phyloP scores from a whole-genome alignment of 1,140 invertebrate species.

The Meloidogyne floridensis region DNA sequence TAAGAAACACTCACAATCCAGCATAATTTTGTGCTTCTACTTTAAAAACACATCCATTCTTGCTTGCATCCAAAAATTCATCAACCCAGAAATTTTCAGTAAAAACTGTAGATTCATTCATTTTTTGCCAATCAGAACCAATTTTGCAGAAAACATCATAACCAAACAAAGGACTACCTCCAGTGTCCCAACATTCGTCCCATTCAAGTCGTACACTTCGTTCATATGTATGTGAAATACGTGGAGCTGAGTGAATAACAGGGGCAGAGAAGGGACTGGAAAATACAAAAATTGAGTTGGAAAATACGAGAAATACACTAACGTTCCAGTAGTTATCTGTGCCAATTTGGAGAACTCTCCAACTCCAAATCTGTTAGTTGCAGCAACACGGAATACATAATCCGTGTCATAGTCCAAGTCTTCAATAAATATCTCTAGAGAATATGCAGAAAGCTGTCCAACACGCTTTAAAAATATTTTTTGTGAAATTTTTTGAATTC shows the following conservation, averaged over 20 bases:
- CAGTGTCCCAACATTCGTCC: constrained; percentile 88
- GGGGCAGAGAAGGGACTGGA: constrained; percentile 53
- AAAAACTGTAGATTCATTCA: constrained; percentile 78
- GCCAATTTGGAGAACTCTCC: constrained; percentile 52
- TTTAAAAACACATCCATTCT: constrained; percentile 80
- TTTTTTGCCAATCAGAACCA: constrained; percentile 73
- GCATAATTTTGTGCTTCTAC: constrained; percentile 69
- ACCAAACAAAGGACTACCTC: constrained; percentile 89
- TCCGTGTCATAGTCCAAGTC: constrained; percentile 59
- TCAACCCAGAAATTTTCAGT: constrained; percentile 86
- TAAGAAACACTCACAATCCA: not conserved
- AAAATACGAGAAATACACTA: not conserved
- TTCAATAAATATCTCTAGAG: constrained; percentile 52
- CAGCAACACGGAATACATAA: constrained; percentile 59
- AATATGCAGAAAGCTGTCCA: constrained; percentile 48
- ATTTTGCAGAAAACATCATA: constrained; percentile 88
- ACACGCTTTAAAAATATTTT: constrained; percentile 32
- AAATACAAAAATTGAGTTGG: not conserved
- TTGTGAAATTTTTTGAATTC: no score
- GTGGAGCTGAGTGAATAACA: constrained; percentile 44
- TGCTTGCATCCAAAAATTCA: constrained; percentile 78
- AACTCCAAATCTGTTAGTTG: constrained; percentile 56
- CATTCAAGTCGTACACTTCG: constrained; percentile 75
- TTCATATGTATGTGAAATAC: constrained; percentile 35
- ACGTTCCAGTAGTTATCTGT: constrained; percentile 51